phyloP scores from a whole-genome alignment of 1,140 invertebrate species.

The Drosophila pectinifera region DNA sequence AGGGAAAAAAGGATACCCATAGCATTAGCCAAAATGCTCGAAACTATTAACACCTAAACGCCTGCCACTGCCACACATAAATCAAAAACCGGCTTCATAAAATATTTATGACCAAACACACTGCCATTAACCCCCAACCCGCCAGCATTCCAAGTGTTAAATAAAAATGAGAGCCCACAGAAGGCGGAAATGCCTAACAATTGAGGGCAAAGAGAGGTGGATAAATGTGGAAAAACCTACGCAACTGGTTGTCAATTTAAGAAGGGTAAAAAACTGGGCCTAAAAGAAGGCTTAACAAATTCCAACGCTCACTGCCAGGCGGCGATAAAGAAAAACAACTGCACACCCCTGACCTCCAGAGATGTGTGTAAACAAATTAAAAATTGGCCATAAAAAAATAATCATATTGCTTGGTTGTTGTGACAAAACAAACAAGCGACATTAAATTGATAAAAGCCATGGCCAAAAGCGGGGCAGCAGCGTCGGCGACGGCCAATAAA shows the following conservation, averaged over 20 bases:
- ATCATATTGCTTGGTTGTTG: constrained; percentile 70
- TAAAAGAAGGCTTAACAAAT: constrained; percentile 46
- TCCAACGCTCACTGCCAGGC: constrained; percentile 45
- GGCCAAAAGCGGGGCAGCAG: constrained; percentile 30
- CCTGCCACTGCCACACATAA: constrained; percentile 50
- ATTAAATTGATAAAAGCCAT: constrained; percentile 62
- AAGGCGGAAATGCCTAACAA: constrained; percentile 68
- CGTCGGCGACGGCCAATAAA: constrained; percentile 32
- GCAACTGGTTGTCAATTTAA: constrained; percentile 76
- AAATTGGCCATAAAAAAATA: constrained; percentile 80
- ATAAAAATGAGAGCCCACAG: constrained; percentile 59
- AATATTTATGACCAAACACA: constrained; percentile 61
- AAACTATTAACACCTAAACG: constrained; percentile 78
- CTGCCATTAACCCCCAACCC: constrained; percentile 7
- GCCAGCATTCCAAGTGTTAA: constrained; percentile 53
- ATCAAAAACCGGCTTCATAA: constrained; percentile 78
- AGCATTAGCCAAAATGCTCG: constrained; percentile 36
- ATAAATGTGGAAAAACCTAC: constrained; percentile 17
- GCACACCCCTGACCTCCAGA: not conserved
- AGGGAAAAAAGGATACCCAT: not conserved
- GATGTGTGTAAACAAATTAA: constrained; percentile 81
- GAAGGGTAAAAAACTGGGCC: constrained; percentile 8
- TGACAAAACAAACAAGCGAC: constrained; percentile 66
- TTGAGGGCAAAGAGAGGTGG: not conserved
- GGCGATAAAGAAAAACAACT: constrained; percentile 47